Conservation (phyloP, 2,113 vertebrate genomes). For the Semnopithecus entellus region DNA sequence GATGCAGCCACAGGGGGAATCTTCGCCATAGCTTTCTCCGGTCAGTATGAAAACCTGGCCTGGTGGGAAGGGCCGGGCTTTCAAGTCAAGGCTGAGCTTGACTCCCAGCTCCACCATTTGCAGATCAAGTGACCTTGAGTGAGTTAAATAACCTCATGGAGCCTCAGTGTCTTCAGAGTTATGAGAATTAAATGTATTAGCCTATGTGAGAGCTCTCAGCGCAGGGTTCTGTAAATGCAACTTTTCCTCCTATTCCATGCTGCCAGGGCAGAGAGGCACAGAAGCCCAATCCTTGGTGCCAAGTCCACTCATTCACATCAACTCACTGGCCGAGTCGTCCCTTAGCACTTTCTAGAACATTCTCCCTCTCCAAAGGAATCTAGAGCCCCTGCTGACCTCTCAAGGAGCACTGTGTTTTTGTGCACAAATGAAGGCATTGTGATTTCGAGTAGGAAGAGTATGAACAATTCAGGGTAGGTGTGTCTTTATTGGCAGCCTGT, state of each 20-base stretch:
- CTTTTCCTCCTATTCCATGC: background rate
- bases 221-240: background rate
- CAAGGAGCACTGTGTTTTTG: background rate
- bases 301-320: background rate
- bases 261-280: background rate
- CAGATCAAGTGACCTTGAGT: background rate
- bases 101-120: background rate
- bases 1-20: conserved; percentile 91
- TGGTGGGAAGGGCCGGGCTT: background rate
- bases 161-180: background rate
- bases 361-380: background rate
- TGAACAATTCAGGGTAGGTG: background rate
- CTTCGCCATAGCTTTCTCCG: conserved; percentile 92
- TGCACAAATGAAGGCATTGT: background rate
- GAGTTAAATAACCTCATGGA: background rate
- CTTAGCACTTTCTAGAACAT: background rate
- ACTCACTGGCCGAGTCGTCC: background rate
- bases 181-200: background rate
- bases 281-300: background rate
- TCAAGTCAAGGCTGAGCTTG: background rate
- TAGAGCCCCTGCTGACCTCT: background rate
- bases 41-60: conserved; percentile 78
- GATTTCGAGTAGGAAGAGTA: background rate
- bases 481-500: background rate
- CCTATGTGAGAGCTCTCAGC: background rate